A percentile compares a stretch with the other conserved stretches of the same genome.
phyloP scores from a whole-genome alignment of 2,797 vertebrate species.

The Sorex maritimensis region DNA sequence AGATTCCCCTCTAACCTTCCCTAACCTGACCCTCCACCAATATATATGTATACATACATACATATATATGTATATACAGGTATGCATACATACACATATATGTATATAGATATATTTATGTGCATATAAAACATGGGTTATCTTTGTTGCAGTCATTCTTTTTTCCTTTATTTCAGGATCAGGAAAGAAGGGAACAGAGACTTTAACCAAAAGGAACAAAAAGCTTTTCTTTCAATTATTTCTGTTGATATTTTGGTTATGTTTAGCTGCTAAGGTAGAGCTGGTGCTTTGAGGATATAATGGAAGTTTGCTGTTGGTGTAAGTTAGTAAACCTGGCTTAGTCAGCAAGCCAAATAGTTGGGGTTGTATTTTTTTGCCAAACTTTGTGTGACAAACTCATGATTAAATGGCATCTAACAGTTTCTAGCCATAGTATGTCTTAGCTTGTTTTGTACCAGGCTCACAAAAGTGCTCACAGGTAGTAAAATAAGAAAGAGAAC shows the following conservation, averaged over 20 bases:
- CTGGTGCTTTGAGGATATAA: background rate
- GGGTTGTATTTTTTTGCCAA: background rate
- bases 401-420: slow-evolving; percentile 13
- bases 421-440: background rate
- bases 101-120: too few relatives aligned
- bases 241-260: background rate
- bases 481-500: slow-evolving; percentile 36
- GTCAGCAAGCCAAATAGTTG: background rate
- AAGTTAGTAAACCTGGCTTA: background rate
- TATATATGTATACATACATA: too few relatives aligned
- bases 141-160: background rate
- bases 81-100: too few relatives aligned
- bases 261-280: slow-evolving; percentile 2
- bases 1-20: background rate
- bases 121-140: background rate
- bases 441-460: slow-evolving; percentile 1
- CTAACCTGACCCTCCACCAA: background rate
- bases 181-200: slow-evolving; percentile 14
- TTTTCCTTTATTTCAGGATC: slow-evolving; percentile 16
- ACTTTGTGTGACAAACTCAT: slow-evolving; percentile 4
- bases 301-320: background rate
- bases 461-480: slow-evolving; percentile 38
- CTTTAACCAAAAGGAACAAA: background rate
- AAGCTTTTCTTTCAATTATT: background rate
- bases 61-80: too few relatives aligned